Base-by-base conservation (phyloP, 2,797 vertebrate species). In the Hephaestus fuliginosus region DNA sequence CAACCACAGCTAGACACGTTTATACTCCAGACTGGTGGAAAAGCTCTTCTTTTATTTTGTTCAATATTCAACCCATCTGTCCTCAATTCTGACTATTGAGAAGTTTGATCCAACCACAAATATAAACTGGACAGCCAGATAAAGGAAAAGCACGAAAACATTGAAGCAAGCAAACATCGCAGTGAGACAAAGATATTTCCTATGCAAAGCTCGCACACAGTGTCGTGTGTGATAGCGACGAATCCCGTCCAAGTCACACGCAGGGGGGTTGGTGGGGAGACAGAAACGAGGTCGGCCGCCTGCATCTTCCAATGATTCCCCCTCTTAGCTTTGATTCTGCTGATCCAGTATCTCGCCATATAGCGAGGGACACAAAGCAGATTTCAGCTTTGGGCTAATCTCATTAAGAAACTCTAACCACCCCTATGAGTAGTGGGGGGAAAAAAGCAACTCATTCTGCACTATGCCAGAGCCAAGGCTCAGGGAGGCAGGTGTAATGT, bases 331-430 rank as follows among this genome's bases (percentile, higher is more conserved):
- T 94, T 95, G 93, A 95, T 96, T 95, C 90, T 57, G 83, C 93
- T 95, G 95, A 96, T 95, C 95, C 95, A 89, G 94, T 95, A 95
- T 95, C 95, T 95, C 87, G 75, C 91, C 91, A 89, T 94, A 95
- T 92, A 95, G 93, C 89, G 82, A 81, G 88, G 90, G 92, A 94
- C 93, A 95, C 95, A 95, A 95, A 94, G 95, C 94, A 95, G 93
- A 95, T 94, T 93, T 94, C 84, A 93, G 95, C 94, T 95, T 95
- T 95, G 86, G 91, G 92, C 92, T 96, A 95, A 96, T 96, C 95
- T 96, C 94, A 96, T 96, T 95, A 96, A 95, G 93, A 96, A 96
- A 96, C 94, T 96, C 95, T 92, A 95, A 95, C 93, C 94, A 91
- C 88, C 93, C 92, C 92, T 88, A 92, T 90, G 91, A 91, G 92